These are phyloP conservation scores for Trachymyrmex septentrionalis DNA, from an alignment of 1,140 invertebrate species.

Conservation along the genomic window DNA sequence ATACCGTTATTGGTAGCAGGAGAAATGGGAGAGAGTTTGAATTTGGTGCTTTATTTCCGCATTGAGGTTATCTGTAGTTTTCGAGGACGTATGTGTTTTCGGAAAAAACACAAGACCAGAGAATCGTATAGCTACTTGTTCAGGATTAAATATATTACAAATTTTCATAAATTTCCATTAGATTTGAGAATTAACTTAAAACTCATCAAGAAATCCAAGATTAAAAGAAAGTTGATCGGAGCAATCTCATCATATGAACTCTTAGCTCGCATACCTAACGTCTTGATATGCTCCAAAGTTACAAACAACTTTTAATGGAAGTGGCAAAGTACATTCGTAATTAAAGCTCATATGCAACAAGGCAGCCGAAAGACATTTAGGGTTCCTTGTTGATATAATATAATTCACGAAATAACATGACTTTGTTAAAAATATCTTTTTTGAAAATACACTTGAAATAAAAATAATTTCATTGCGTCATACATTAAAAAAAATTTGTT, in stretches of 20 bases:
- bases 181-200: neutral
- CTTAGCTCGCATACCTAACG: neutral
- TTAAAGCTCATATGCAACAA: slow-evolving; percentile 15
- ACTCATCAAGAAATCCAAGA: neutral
- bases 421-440: neutral
- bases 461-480: neutral
- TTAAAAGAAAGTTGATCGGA: neutral
- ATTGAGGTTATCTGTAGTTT: neutral
- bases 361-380: neutral
- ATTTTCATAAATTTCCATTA: neutral
- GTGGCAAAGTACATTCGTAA: slow-evolving; percentile 16
- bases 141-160: neutral
- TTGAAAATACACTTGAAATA: neutral
- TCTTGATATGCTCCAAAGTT: slow-evolving; percentile 18
- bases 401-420: neutral
- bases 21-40: neutral
- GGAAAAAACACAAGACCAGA: neutral
- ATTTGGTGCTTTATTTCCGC: neutral
- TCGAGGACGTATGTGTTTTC: neutral
- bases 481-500: neutral
- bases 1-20: neutral
- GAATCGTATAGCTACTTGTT: neutral
- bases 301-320: slow-evolving; percentile 26
- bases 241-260: neutral
- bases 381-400: neutral